Conservation (phyloP, 2,888 invertebrate genomes). For the Lucinisca nassula region DNA sequence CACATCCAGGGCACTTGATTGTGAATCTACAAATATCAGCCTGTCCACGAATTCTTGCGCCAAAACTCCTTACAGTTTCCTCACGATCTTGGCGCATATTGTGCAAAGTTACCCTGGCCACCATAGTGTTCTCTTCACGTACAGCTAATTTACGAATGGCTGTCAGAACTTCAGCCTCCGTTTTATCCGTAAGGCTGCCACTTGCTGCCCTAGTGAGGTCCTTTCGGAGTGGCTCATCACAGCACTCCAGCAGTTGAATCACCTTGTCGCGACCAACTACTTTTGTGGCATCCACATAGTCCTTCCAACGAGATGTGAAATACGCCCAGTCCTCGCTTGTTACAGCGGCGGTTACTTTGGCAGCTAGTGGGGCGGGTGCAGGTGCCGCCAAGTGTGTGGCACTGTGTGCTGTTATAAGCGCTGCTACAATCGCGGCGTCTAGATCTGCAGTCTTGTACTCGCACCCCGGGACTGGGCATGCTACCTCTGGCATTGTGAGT, state of each 20-base stretch:
- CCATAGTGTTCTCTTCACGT: constrained; percentile 39
- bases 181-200: neutral
- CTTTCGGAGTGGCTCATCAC: constrained; percentile 65
- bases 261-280: constrained; percentile 47
- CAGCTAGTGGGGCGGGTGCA: neutral
- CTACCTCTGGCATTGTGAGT: neutral
- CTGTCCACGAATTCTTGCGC: constrained; percentile 68
- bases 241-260: constrained; percentile 70
- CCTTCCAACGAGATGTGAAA: constrained; percentile 61
- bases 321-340: constrained; percentile 68
- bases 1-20: constrained; percentile 44
- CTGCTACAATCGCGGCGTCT: constrained; percentile 57
- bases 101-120: constrained; percentile 35
- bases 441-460: constrained; percentile 57
- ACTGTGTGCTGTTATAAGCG: constrained; percentile 54
- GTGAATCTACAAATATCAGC: constrained; percentile 68
- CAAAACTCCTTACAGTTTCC: constrained; percentile 66
- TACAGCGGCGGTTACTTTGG: constrained; percentile 23
- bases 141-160: constrained; percentile 52
- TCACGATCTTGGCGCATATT: constrained; percentile 70
- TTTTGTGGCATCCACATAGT: constrained; percentile 70
- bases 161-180: constrained; percentile 15
- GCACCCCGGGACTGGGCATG: constrained; percentile 8
- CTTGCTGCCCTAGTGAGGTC: constrained; percentile 55
- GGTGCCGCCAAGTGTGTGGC: neutral